phyloP scores from a whole-genome alignment of 2,113 vertebrate species.

The Xerus inauris region DNA sequence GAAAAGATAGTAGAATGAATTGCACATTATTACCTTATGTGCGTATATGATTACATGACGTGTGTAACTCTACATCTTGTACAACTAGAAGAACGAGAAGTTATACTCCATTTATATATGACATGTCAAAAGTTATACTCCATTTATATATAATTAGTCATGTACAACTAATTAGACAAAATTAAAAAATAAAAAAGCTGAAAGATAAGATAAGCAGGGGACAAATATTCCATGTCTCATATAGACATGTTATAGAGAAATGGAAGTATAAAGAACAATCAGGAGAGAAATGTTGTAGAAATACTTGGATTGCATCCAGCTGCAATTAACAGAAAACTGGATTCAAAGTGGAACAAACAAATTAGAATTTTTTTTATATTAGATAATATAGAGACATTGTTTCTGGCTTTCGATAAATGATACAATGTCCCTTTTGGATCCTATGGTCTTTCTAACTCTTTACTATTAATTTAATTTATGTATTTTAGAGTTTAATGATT shows the following conservation, averaged over 20 bases:
- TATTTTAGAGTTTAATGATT: not conserved
- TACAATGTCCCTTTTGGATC: not conserved
- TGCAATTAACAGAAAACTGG: not conserved
- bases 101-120: no score
- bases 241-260: not conserved
- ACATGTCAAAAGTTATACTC: no score
- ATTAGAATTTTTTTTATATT: not conserved
- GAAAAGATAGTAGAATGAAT: no score
- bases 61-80: no score
- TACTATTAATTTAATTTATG: not conserved
- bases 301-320: not conserved
- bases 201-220: no score
- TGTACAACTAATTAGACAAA: no score
- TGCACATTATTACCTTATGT: no score
- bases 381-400: not conserved
- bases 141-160: no score
- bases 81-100: no score
- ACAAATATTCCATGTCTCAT: not conserved
- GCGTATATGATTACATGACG: no score
- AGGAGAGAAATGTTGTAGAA: not conserved
- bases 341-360: not conserved
- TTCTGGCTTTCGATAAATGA: not conserved
- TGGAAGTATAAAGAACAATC: not conserved
- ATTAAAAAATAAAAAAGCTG: no score
- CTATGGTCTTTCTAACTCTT: not conserved